These are phyloP conservation scores for Labeo rohita DNA, from an alignment of 2,113 vertebrate species.

Conservation along the genomic window DNA sequence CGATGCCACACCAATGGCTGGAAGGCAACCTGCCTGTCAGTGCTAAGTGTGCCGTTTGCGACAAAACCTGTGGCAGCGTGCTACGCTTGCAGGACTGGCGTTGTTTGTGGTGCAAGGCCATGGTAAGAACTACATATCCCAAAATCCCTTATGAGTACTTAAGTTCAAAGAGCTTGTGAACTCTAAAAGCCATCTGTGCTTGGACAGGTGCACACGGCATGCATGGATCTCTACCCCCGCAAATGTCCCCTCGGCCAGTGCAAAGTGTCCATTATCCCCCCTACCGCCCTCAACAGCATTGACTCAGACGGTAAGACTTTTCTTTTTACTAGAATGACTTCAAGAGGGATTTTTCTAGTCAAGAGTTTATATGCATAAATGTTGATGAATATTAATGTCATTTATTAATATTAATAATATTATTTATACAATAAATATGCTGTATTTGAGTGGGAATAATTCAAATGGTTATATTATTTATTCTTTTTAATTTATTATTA, in stretches of 20 bases:
- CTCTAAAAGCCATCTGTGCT: slow-evolving; percentile 52
- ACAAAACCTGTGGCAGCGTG: slow-evolving; percentile 97
- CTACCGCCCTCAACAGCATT: slow-evolving; percentile 97
- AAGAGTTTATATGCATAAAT: background rate
- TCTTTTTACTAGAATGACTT: background rate
- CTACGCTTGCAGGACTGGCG: slow-evolving; percentile 96
- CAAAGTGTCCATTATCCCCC: slow-evolving; percentile 98
- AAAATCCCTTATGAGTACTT: background rate
- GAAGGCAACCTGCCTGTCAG: slow-evolving; percentile 97
- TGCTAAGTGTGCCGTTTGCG: slow-evolving; percentile 95
- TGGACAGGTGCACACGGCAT: slow-evolving; percentile 93
- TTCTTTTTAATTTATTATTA: background rate
- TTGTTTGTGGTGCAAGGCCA: slow-evolving; percentile 98
- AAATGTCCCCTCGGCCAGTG: slow-evolving; percentile 97
- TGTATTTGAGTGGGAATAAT: background rate
- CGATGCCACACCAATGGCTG: slow-evolving; percentile 98
- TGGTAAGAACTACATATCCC: slow-evolving; percentile 78
- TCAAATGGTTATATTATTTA: background rate
- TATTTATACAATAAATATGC: background rate
- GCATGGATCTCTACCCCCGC: slow-evolving; percentile 91
- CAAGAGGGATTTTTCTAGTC: background rate
- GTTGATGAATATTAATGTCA: background rate
- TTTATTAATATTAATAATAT: background rate
- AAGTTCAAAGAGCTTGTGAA: background rate
- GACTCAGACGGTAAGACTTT: slow-evolving; percentile 92